Conservation (phyloP, 2,888 invertebrate species). For the Pecten maximus region DNA sequence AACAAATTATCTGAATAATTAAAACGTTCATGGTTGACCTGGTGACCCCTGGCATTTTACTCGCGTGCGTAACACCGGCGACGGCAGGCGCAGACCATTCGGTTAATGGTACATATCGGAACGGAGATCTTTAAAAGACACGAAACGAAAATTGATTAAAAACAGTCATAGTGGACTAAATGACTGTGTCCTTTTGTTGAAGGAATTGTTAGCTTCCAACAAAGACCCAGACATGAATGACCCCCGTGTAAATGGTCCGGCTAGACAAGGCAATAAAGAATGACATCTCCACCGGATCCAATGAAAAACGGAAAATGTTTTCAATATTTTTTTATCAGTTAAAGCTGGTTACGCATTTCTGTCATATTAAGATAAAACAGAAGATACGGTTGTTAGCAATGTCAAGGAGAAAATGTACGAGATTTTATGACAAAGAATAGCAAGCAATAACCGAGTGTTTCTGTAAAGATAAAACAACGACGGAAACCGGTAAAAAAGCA, state of each 20-base stretch:
- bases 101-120: conserved; percentile 26
- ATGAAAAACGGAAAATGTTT: background rate
- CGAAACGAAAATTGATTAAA: conserved; percentile 23
- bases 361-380: background rate
- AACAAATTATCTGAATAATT: conserved; percentile 14
- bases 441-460: conserved; percentile 6
- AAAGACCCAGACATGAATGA: background rate
- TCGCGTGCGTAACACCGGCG: conserved; percentile 22
- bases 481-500: conserved; percentile 19
- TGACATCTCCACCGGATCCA: background rate
- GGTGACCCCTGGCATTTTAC: conserved; percentile 11
- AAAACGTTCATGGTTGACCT: background rate
- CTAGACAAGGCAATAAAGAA: background rate
- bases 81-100: conserved; percentile 30
- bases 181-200: background rate
- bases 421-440: conserved; percentile 9
- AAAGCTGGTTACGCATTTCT: background rate
- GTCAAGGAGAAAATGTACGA: conserved; percentile 1
- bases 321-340: background rate
- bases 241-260: background rate
- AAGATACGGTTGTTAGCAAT: background rate
- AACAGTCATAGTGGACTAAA: background rate
- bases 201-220: background rate
- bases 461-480: conserved; percentile 14
- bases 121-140: background rate